These are phyloP conservation scores for Holacanthus passer DNA, from an alignment of 2,113 vertebrate species.

Conservation along the genomic window DNA sequence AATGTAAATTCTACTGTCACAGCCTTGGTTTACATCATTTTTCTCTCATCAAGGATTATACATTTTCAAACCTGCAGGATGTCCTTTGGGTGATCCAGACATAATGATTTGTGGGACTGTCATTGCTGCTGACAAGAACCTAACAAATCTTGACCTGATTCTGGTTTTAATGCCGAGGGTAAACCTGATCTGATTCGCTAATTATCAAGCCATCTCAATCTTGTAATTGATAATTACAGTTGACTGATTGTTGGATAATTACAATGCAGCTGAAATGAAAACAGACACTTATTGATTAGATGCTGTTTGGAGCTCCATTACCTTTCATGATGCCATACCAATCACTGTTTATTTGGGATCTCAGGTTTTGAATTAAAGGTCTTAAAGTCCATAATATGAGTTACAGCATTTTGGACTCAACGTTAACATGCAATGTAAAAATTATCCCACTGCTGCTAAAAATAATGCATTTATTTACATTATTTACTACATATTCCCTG, in stretches of 20 bases:
- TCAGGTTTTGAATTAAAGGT: neutral
- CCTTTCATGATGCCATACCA: neutral
- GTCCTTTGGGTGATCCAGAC: constrained; percentile 16
- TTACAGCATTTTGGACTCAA: neutral
- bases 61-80: neutral
- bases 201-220: constrained; percentile 63
- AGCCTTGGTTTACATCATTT: constrained; percentile 14
- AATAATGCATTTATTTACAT: neutral
- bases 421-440: no score
- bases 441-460: neutral
- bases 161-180: constrained; percentile 46
- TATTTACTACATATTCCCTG: neutral
- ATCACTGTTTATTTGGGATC: neutral
- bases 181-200: constrained; percentile 62
- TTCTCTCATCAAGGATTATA: constrained; percentile 7
- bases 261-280: constrained; percentile 66
- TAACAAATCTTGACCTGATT: constrained; percentile 55
- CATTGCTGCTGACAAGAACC: constrained; percentile 14
- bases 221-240: constrained; percentile 76
- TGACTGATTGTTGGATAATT: constrained; percentile 72
- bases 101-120: constrained; percentile 6
- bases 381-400: neutral
- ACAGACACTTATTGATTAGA: constrained; percentile 71
- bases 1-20: neutral
- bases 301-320: constrained; percentile 24